Percentiles rank a stretch among this genome's conserved stretches.
phyloP scores from a whole-genome alignment of 2,888 invertebrate genomes.

The Sylvicola fuscatus region DNA sequence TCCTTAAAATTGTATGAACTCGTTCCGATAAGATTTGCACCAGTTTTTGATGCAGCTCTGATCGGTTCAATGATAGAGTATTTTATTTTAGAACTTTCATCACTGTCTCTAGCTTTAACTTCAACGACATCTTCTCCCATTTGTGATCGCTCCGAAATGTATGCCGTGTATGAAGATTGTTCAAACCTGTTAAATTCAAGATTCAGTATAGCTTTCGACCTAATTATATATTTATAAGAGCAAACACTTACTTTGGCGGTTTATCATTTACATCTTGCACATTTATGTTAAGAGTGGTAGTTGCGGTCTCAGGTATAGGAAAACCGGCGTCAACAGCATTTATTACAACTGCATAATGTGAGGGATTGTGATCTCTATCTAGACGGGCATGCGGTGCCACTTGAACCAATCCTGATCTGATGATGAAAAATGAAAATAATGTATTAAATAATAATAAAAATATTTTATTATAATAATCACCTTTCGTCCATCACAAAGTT shows the following conservation, averaged over 20 bases:
- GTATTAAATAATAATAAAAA: not conserved
- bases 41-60: slow-evolving; percentile 52
- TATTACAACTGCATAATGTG: slow-evolving; percentile 47
- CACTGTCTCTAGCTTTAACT: slow-evolving; percentile 48
- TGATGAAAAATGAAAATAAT: slow-evolving; percentile 5
- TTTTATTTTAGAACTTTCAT: slow-evolving; percentile 41
- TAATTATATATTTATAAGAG: not conserved
- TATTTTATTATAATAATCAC: slow-evolving; percentile 25
- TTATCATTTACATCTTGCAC: slow-evolving; percentile 66
- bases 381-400: slow-evolving; percentile 51
- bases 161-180: slow-evolving; percentile 37
- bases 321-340: slow-evolving; percentile 55
- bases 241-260: slow-evolving; percentile 31
- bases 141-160: slow-evolving; percentile 47
- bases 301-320: slow-evolving; percentile 57
- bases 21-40: slow-evolving; percentile 40
- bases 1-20: slow-evolving; percentile 40
- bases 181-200: slow-evolving; percentile 29
- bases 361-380: slow-evolving; percentile 44
- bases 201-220: not conserved
- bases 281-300: slow-evolving; percentile 49
- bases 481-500: slow-evolving; percentile 54
- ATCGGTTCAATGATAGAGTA: slow-evolving; percentile 48
- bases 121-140: slow-evolving; percentile 39
- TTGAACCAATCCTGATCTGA: slow-evolving; percentile 44